phyloP scores from a whole-genome alignment of 2,113 vertebrate genomes.

The Heloderma charlesbogerti region DNA sequence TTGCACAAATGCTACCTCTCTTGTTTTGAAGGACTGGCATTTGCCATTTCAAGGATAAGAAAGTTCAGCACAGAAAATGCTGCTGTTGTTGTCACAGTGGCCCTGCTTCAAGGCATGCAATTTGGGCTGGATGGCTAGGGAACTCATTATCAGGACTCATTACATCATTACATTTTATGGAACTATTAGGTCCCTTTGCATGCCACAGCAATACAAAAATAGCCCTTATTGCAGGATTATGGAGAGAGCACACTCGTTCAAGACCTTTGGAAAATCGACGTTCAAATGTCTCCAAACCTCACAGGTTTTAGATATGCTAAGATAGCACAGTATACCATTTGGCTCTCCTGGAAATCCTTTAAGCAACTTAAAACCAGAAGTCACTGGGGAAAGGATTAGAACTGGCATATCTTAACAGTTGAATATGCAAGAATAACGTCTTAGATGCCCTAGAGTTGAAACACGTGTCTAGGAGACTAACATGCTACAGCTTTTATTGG shows the following conservation, averaged over 20 bases:
- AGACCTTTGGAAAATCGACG: background rate
- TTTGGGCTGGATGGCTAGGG: background rate
- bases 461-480: background rate
- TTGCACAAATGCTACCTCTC: conserved; percentile 54
- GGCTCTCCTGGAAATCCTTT: background rate
- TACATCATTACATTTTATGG: conserved; percentile 15
- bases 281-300: background rate
- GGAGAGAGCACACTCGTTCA: background rate
- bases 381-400: background rate
- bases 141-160: background rate
- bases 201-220: background rate
- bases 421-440: background rate
- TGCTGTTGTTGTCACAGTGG: background rate
- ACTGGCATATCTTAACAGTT: background rate
- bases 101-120: background rate
- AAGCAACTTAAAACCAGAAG: background rate
- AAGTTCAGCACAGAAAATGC: conserved; percentile 50
- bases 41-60: conserved; percentile 64
- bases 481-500: background rate
- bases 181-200: background rate
- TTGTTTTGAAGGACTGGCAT: conserved; percentile 60
- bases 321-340: background rate
- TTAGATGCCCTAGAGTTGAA: background rate
- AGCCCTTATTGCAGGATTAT: background rate
- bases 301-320: background rate